These are phyloP conservation scores for Lydus trimaculatus DNA, from an alignment of 2,888 invertebrate species.

Conservation along the genomic window DNA sequence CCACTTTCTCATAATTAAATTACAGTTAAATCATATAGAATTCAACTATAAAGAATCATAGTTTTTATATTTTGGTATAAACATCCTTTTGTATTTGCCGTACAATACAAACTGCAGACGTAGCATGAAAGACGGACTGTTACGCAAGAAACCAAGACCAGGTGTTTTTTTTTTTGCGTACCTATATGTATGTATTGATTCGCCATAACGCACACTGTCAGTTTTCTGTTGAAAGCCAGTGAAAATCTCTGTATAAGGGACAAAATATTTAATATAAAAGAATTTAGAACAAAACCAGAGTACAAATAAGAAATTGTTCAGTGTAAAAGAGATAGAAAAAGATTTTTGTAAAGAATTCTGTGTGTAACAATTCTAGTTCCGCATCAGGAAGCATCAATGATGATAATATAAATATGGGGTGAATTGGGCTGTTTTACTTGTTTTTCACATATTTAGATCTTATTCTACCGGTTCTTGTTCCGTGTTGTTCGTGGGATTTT, in stretches of 20 bases:
- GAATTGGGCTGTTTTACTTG: neutral
- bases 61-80: slow-evolving; percentile 40
- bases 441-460: neutral
- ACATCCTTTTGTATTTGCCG: slow-evolving; percentile 46
- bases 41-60: slow-evolving; percentile 13
- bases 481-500: neutral
- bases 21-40: slow-evolving; percentile 14
- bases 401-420: too few species aligned
- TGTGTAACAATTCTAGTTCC: slow-evolving; percentile 28
- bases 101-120: slow-evolving; percentile 44
- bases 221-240: slow-evolving; percentile 52
- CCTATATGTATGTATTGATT: slow-evolving; percentile 47
- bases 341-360: neutral
- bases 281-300: slow-evolving; percentile 47
- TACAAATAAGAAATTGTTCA: neutral
- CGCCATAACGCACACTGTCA: slow-evolving; percentile 47
- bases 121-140: slow-evolving; percentile 38
- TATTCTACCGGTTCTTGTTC: neutral
- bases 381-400: slow-evolving; percentile 24
- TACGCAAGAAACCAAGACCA: slow-evolving; percentile 53
- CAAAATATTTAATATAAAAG: slow-evolving; percentile 37
- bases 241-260: slow-evolving; percentile 30
- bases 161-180: slow-evolving; percentile 47
- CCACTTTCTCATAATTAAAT: slow-evolving; percentile 36
- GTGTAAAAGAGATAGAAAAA: neutral